A percentile compares a stretch with the other conserved stretches of the same genome.
Conservation (phyloP, 2,113 vertebrate species). For the Sclerurus mexicanus region DNA sequence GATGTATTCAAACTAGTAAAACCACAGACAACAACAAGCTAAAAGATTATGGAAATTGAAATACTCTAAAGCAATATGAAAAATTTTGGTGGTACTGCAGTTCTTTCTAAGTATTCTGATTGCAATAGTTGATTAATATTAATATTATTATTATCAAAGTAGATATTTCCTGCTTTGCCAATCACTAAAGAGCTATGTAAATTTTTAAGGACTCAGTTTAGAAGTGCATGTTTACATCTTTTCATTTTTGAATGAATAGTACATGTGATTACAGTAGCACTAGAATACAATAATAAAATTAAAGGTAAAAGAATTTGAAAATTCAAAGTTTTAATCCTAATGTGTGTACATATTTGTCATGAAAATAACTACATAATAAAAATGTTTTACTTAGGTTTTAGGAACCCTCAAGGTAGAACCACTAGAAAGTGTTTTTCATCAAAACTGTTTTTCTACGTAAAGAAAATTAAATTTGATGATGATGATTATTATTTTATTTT, state of each 20-base stretch:
- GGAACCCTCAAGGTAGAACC: neutral
- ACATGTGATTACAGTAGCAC: neutral
- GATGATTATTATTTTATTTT: neutral
- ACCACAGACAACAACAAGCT: conserved; percentile 48
- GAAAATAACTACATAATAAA: neutral
- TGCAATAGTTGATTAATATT: neutral
- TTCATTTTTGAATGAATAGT: neutral
- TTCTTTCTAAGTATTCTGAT: neutral
- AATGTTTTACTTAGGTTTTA: neutral
- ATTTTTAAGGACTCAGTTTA: neutral
- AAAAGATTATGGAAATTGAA: conserved; percentile 63
- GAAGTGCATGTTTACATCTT: neutral
- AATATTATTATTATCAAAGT: neutral
- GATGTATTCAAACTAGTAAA: conserved; percentile 58
- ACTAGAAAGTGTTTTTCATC: neutral
- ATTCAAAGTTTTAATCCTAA: neutral
- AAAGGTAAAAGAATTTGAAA: neutral
- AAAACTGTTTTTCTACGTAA: neutral
- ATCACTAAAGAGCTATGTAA: neutral
- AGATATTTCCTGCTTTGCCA: neutral
- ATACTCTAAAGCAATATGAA: conserved; percentile 41
- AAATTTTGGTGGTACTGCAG: neutral
- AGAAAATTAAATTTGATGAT: neutral
- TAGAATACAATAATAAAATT: neutral
- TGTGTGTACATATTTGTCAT: neutral